phyloP scores from a whole-genome alignment of 2,797 vertebrate species.

The Thalassophryne amazonica region DNA sequence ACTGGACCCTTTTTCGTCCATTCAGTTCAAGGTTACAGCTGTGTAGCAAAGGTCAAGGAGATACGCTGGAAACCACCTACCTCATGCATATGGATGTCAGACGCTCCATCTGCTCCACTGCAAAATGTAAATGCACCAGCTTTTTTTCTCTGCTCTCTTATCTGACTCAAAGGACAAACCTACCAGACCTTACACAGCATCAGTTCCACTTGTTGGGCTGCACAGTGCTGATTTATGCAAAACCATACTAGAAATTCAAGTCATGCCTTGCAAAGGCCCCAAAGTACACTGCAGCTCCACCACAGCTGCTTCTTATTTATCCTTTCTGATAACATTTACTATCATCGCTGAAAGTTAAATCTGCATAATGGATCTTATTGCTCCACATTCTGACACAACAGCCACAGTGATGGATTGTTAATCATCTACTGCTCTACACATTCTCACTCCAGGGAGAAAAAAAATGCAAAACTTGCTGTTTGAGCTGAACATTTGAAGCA shows the following conservation, averaged over 20 bases:
- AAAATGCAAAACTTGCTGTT: too few relatives aligned
- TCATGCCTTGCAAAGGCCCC: conserved; percentile 15
- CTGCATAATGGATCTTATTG: not conserved
- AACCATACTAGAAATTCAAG: conserved; percentile 45
- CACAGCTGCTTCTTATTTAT: not conserved
- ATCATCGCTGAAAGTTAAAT: conserved; percentile 3
- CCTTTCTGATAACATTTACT: not conserved
- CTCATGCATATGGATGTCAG: conserved; percentile 78
- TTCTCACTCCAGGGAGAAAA: too few relatives aligned
- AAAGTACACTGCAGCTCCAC: not conserved
- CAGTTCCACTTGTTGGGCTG: conserved; percentile 60
- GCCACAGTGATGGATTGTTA: too few relatives aligned
- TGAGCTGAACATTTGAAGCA: too few relatives aligned
- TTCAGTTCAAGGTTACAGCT: conserved; percentile 64
- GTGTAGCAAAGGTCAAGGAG: conserved; percentile 74
- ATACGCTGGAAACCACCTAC: conserved; percentile 57
- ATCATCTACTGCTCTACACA: too few relatives aligned
- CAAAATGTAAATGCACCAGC: conserved; percentile 60
- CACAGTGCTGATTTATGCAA: conserved; percentile 50
- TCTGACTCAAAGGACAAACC: conserved; percentile 47
- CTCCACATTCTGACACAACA: not conserved
- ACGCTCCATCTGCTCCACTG: conserved; percentile 72
- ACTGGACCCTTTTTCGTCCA: conserved; percentile 60
- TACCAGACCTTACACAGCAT: conserved; percentile 54
- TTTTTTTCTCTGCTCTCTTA: conserved; percentile 37